Conservation (phyloP, 2,888 invertebrate species). For the Rotaria socialis region DNA sequence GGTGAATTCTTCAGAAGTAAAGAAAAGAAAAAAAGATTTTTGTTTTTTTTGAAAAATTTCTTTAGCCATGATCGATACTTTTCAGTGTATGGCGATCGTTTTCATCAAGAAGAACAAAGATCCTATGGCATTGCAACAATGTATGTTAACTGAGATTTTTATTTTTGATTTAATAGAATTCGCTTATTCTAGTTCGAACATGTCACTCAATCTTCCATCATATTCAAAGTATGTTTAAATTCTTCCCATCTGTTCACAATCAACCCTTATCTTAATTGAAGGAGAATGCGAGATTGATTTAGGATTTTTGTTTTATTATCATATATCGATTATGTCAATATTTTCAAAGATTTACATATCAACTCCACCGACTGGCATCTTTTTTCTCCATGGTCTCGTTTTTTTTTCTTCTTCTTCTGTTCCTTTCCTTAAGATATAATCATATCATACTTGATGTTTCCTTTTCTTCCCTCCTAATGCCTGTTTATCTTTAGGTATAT, state of each 20-base stretch:
- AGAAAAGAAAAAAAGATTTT: not conserved
- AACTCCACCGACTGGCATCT: not conserved
- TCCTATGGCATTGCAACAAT: not conserved
- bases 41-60: not conserved
- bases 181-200: not conserved
- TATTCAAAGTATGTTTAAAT: slow-evolving; percentile 23
- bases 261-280: not conserved
- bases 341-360: slow-evolving; percentile 22
- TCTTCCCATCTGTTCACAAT: not conserved
- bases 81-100: not conserved
- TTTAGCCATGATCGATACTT: not conserved
- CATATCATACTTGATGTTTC: slow-evolving; percentile 13
- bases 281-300: slow-evolving; percentile 29
- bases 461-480: not conserved
- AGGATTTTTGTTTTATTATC: not conserved
- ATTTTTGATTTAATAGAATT: not conserved
- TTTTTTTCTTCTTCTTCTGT: not conserved
- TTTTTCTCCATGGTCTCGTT: not conserved
- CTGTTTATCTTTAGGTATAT: not conserved
- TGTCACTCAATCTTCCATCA: slow-evolving; percentile 1
- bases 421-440: not conserved
- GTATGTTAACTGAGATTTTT: not conserved
- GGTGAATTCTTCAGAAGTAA: no score
- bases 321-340: slow-evolving; percentile 29
- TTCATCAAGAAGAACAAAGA: not conserved